A percentile compares a stretch with the other conserved stretches of the same genome.
phyloP scores from a whole-genome alignment of 2,797 vertebrate species.

The Sebastes taczanowskii region DNA sequence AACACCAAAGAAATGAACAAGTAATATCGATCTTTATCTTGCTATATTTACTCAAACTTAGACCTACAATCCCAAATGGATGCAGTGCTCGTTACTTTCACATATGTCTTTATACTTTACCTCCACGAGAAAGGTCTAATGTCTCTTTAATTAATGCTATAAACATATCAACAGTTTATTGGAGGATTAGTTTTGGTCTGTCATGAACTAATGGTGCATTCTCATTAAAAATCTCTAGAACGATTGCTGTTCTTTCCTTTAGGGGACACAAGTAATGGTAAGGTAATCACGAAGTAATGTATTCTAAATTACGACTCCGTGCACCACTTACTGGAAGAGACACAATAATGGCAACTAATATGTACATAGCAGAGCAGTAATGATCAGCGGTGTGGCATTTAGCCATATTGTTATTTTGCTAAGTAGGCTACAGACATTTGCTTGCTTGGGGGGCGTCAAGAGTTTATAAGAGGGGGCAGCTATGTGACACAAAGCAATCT shows the following conservation, averaged over 20 bases:
- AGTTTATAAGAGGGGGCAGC: background rate
- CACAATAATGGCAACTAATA: constrained; percentile 1
- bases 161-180: background rate
- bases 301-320: background rate
- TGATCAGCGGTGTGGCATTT: background rate
- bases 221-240: constrained; percentile 2
- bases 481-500: background rate
- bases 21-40: background rate
- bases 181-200: background rate
- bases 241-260: background rate
- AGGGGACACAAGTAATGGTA: background rate
- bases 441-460: background rate
- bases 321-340: background rate
- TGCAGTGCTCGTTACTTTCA: background rate
- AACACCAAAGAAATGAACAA: background rate
- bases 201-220: background rate
- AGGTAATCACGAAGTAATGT: background rate
- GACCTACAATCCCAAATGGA: background rate
- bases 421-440: background rate
- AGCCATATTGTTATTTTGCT: background rate
- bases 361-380: background rate
- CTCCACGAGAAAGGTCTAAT: background rate
- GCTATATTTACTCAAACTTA: background rate
- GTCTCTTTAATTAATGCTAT: background rate
- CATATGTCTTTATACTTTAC: background rate